phyloP scores from a whole-genome alignment of 2,888 invertebrate species.

The Dendrolimus pini region DNA sequence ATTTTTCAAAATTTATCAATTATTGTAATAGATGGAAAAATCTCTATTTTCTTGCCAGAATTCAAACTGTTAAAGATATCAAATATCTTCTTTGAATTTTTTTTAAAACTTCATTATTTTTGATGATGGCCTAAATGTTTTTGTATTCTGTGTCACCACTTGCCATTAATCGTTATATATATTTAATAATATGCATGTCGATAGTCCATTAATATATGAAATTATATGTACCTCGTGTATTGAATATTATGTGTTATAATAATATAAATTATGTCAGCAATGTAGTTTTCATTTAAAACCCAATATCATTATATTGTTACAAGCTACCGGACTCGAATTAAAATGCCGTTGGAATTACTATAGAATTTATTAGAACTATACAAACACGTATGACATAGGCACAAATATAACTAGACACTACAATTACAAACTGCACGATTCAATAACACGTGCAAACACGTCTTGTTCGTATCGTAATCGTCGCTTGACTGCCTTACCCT shows the following conservation, averaged over 20 bases:
- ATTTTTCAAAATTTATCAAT: conserved; percentile 50
- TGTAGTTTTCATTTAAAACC: conserved; percentile 27
- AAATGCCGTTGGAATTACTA: too few relatives aligned
- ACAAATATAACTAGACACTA: too few relatives aligned
- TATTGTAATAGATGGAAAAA: conserved; percentile 22
- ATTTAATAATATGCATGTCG: neutral
- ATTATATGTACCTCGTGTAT: conserved; percentile 43
- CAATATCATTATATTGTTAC: neutral
- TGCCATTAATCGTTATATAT: conserved; percentile 22
- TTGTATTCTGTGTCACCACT: conserved; percentile 6
- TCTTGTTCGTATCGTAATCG: too few relatives aligned
- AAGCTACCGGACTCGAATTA: too few relatives aligned
- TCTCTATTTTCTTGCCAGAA: conserved; percentile 50
- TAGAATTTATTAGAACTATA: too few relatives aligned
- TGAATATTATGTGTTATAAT: conserved; percentile 55
- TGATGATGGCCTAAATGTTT: conserved; percentile 41
- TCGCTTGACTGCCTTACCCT: too few relatives aligned
- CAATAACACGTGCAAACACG: too few relatives aligned
- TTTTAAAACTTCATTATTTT: conserved; percentile 15
- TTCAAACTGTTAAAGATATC: conserved; percentile 50
- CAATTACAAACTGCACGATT: too few relatives aligned
- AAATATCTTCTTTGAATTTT: conserved; percentile 49
- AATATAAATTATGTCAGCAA: conserved; percentile 69
- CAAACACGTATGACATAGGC: too few relatives aligned
- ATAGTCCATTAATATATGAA: neutral